Percentiles rank a stretch among this genome's conserved stretches.
Conservation (phyloP, 1,140 invertebrate genomes). For the Neodiprion pinetum region DNA sequence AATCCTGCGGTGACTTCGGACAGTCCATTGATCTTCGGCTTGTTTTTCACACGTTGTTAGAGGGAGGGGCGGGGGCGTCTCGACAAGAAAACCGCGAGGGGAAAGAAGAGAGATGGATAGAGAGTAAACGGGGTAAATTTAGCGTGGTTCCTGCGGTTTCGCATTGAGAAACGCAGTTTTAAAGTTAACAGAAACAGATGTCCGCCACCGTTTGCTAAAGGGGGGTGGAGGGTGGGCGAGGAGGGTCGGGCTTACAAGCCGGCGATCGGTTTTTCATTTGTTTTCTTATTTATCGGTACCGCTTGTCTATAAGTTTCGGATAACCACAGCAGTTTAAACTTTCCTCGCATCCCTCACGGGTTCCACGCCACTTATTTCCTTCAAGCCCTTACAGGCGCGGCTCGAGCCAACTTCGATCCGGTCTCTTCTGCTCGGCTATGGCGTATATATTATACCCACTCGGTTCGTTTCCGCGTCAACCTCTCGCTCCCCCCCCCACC, state of each 20-base stretch:
- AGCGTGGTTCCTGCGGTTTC: neutral
- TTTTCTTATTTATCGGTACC: constrained; percentile 1
- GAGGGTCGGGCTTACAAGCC: too few relatives aligned
- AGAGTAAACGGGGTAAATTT: neutral
- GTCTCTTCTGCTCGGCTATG: neutral
- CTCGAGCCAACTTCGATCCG: neutral
- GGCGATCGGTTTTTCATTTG: constrained; percentile 3
- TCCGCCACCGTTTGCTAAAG: neutral
- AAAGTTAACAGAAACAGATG: constrained; percentile 3
- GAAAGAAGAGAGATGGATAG: neutral
- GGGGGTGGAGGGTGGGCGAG: neutral
- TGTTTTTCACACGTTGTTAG: neutral
- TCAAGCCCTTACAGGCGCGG: neutral
- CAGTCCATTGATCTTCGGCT: neutral
- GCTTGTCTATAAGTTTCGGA: constrained; percentile 5
- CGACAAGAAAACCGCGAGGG: neutral
- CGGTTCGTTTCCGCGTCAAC: too few relatives aligned
- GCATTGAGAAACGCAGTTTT: neutral
- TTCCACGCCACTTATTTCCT: constrained; percentile 7
- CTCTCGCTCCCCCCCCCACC: too few relatives aligned
- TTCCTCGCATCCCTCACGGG: neutral
- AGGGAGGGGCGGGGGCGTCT: too few relatives aligned
- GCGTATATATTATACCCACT: too few relatives aligned
- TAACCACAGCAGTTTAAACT: constrained; percentile 5
- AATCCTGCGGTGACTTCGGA: too few relatives aligned